Evolutionary conservation across 1,140 invertebrate genomes (phyloP).

Genomic region (Achatina immaculata): DNA sequence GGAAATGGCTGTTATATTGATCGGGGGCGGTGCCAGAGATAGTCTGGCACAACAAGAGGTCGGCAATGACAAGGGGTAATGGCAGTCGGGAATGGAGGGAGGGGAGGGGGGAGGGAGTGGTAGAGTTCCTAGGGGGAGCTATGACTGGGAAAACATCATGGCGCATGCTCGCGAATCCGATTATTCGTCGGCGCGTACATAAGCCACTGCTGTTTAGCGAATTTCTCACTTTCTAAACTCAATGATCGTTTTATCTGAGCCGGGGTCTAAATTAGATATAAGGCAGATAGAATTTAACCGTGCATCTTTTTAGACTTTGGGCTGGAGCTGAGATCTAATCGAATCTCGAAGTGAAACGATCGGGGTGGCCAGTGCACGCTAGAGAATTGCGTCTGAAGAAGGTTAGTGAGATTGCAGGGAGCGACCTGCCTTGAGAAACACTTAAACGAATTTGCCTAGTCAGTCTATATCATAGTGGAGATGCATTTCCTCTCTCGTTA

Average conservation of each 20-base stretch:
- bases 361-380: conserved; percentile 12
- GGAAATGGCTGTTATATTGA: background rate
- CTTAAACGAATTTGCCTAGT: conserved; percentile 38
- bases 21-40: conserved; percentile 24
- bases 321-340: conserved; percentile 34
- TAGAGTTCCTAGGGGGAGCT: background rate
- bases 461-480: conserved; percentile 25
- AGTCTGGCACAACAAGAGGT: background rate
- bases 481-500: conserved; percentile 22
- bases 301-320: conserved; percentile 37
- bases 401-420: conserved; percentile 36
- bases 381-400: conserved; percentile 34
- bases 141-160: background rate
- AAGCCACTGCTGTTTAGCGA: conserved; percentile 38
- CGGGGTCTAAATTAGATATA: conserved; percentile 46
- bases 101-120: background rate
- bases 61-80: background rate
- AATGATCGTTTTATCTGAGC: conserved; percentile 43
- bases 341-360: conserved; percentile 39
- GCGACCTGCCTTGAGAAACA: conserved; percentile 33
- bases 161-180: conserved; percentile 21
- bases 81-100: background rate
- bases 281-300: conserved; percentile 44
- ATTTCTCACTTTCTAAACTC: conserved; percentile 49
- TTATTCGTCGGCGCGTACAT: conserved; percentile 39